Conservation (phyloP, 1,140 invertebrate species). For the Lycorma delicatula region DNA sequence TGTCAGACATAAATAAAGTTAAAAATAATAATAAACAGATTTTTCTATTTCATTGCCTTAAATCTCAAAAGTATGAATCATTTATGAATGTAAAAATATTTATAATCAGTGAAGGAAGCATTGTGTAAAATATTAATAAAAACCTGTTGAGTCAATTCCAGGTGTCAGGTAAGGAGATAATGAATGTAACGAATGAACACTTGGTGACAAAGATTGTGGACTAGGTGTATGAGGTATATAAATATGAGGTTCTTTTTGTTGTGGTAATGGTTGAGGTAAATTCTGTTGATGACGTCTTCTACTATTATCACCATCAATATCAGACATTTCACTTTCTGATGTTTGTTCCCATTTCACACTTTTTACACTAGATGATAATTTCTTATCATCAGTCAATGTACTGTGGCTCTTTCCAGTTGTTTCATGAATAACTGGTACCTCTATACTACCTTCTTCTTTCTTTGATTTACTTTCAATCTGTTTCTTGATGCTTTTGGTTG, state of each 20-base stretch:
- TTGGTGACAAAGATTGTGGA: slow-evolving; percentile 49
- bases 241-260: slow-evolving; percentile 22
- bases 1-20: too few species aligned
- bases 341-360: slow-evolving; percentile 54
- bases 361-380: slow-evolving; percentile 42
- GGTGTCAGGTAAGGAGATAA: slow-evolving; percentile 40
- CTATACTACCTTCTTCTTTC: slow-evolving; percentile 45
- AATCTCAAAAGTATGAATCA: too few species aligned
- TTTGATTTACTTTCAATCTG: slow-evolving; percentile 20
- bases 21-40: too few species aligned
- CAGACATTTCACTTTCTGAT: slow-evolving; percentile 52
- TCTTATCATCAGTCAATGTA: slow-evolving; percentile 23
- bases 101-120: too few species aligned
- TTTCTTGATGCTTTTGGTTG: slow-evolving; percentile 5
- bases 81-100: too few species aligned
- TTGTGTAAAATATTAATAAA: slow-evolving; percentile 1
- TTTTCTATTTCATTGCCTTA: too few species aligned
- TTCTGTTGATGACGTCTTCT: slow-evolving; percentile 37
- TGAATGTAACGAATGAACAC: slow-evolving; percentile 49
- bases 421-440: slow-evolving; percentile 54
- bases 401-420: slow-evolving; percentile 30
- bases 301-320: slow-evolving; percentile 40
- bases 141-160: slow-evolving; percentile 16
- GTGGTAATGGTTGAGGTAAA: slow-evolving; percentile 37
- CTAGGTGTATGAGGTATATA: slow-evolving; percentile 43